phyloP scores from a whole-genome alignment of 1,140 invertebrate species.

The Aphidius ervi region DNA sequence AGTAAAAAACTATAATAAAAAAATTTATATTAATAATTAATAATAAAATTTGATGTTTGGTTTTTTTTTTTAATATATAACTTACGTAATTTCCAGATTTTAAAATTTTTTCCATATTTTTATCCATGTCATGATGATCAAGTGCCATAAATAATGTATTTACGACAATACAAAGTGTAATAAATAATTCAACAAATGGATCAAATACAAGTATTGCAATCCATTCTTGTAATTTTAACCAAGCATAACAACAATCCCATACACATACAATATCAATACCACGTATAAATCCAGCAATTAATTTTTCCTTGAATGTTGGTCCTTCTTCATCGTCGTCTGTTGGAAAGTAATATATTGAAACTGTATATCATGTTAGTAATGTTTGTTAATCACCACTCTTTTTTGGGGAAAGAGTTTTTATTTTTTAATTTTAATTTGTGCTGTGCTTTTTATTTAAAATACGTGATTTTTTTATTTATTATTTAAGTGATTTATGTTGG shows the following conservation, averaged over 20 bases:
- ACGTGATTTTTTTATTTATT: constrained; percentile 2
- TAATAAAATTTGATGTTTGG: not conserved
- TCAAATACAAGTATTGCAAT: constrained; percentile 92
- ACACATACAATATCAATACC: constrained; percentile 91
- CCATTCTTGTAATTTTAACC: constrained; percentile 86
- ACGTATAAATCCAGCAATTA: constrained; percentile 69
- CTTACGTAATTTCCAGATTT: constrained; percentile 94
- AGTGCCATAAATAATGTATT: constrained; percentile 98
- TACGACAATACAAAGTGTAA: constrained; percentile 95
- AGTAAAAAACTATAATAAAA: constrained; percentile 84
- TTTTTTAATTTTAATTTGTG: constrained; percentile 28
- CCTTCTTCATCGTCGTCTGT: constrained; percentile 88
- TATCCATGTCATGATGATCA: constrained; percentile 93
- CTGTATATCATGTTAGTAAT: constrained; percentile 70
- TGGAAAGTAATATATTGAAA: constrained; percentile 91
- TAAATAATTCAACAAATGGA: constrained; percentile 96
- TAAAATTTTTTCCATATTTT: constrained; percentile 76
- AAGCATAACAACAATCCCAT: constrained; percentile 93
- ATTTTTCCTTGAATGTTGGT: constrained; percentile 81
- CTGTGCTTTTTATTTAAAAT: not conserved
- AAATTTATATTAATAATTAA: constrained; percentile 12
- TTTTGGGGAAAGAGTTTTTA: constrained; percentile 60
- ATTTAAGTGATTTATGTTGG: constrained; percentile 1
- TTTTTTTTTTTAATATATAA: constrained; percentile 25
- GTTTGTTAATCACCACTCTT: constrained; percentile 61